Conservation (phyloP, 2,888 invertebrate genomes). For the Panzeria rudis region DNA sequence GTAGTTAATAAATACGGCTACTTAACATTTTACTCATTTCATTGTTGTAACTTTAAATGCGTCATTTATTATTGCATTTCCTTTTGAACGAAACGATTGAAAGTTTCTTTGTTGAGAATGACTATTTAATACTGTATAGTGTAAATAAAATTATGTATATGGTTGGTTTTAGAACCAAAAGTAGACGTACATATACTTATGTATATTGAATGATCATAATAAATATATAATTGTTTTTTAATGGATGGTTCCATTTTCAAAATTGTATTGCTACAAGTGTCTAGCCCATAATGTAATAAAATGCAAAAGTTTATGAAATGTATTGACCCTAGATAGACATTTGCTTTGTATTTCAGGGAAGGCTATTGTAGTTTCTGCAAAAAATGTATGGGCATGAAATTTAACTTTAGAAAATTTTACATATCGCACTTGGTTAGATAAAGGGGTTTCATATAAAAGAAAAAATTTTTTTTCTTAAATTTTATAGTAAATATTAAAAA, state of each 20-base stretch:
- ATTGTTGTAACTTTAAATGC: constrained; percentile 66
- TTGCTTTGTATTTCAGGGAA: too few relatives aligned
- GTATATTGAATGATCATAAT: constrained; percentile 18
- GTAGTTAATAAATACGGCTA: constrained; percentile 27
- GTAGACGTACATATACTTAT: constrained; percentile 16
- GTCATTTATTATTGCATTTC: constrained; percentile 61
- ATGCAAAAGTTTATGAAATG: not conserved
- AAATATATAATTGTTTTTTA: not conserved
- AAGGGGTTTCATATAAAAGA: too few relatives aligned
- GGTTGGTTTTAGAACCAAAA: constrained; percentile 36
- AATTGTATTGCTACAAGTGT: not conserved
- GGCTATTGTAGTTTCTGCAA: too few relatives aligned
- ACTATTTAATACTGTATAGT: constrained; percentile 18
- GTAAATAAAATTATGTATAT: constrained; percentile 35
- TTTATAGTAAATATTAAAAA: too few relatives aligned
- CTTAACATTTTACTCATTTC: constrained; percentile 47
- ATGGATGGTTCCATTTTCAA: not conserved
- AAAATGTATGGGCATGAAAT: too few relatives aligned
- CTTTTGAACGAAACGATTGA: constrained; percentile 41
- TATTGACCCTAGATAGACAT: too few relatives aligned
- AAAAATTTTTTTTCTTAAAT: too few relatives aligned
- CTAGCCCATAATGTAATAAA: not conserved
- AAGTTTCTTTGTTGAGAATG: constrained; percentile 58
- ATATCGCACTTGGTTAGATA: too few relatives aligned
- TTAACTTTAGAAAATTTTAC: too few relatives aligned